A percentile compares a stretch with the other conserved stretches of the same genome.
These are phyloP conservation scores for Zapus hudsonius DNA, from an alignment of 2,113 vertebrate species.

Conservation along the genomic window DNA sequence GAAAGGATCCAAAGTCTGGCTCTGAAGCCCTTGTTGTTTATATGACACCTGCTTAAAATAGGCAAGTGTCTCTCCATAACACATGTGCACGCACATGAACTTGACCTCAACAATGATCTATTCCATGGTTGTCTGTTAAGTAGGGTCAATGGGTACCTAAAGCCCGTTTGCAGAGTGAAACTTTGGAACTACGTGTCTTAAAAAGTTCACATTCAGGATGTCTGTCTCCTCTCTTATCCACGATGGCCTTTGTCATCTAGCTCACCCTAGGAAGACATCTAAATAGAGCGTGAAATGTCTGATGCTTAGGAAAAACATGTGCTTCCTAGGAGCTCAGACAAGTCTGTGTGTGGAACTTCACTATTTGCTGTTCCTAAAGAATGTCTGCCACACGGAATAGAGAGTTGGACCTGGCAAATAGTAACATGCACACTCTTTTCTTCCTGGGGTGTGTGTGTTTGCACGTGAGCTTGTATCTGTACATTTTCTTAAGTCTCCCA, in stretches of 20 bases:
- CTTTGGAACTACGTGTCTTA: not conserved
- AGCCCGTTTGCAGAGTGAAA: not conserved
- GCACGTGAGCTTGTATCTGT: not conserved
- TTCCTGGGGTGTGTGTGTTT: accelerated
- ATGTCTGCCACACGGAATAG: not conserved
- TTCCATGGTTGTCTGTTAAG: not conserved
- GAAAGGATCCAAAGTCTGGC: not conserved
- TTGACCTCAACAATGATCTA: no score
- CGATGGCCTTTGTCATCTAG: not conserved
- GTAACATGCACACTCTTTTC: not conserved
- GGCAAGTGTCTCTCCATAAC: not conserved
- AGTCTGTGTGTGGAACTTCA: accelerated
- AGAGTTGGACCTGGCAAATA: not conserved
- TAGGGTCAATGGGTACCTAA: accelerated
- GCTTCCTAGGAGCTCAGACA: not conserved
- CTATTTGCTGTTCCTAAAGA: not conserved
- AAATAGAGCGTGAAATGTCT: accelerated
- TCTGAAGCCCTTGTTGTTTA: not conserved
- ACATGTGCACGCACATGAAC: no score
- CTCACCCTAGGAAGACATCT: not conserved
- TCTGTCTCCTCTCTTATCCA: not conserved
- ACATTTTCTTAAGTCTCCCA: slow-evolving; percentile 59
- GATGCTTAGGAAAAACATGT: not conserved
- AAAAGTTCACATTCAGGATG: not conserved
- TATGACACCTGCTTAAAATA: not conserved